These are phyloP conservation scores for Orbicella faveolata DNA, from an alignment of 64 coral and sea anemone species.

Conservation along the genomic window DNA sequence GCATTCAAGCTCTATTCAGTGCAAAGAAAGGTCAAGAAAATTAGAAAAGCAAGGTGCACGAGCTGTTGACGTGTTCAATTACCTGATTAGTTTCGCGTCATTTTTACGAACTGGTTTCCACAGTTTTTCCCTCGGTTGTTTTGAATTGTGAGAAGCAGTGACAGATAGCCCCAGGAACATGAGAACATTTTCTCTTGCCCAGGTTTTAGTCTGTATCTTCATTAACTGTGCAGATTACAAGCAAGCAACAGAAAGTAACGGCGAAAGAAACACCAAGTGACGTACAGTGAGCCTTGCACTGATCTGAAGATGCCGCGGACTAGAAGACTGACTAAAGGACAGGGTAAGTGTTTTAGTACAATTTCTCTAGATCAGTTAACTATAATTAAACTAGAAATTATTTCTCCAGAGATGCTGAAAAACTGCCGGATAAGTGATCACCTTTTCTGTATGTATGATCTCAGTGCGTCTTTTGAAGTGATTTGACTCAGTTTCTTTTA, in stretches of 20 bases:
- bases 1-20: too few relatives aligned
- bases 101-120: not conserved
- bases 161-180: too few relatives aligned
- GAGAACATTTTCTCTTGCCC: too few relatives aligned
- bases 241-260: not conserved
- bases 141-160: too few relatives aligned
- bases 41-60: not conserved
- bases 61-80: not conserved
- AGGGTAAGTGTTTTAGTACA: not conserved
- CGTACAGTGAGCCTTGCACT: not conserved
- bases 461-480: too few relatives aligned
- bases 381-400: too few relatives aligned
- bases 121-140: too few relatives aligned
- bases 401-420: too few relatives aligned
- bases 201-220: too few relatives aligned
- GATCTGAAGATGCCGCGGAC: conserved; percentile 1
- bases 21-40: not conserved
- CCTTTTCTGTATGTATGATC: not conserved
- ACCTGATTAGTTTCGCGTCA: not conserved
- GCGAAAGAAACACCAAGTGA: not conserved
- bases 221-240: not conserved
- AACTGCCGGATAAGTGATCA: too few relatives aligned
- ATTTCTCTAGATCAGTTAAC: not conserved
- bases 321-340: not conserved
- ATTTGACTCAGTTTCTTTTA: too few relatives aligned